phyloP scores from a whole-genome alignment of 2,888 invertebrate species.

The Myopa testacea region DNA sequence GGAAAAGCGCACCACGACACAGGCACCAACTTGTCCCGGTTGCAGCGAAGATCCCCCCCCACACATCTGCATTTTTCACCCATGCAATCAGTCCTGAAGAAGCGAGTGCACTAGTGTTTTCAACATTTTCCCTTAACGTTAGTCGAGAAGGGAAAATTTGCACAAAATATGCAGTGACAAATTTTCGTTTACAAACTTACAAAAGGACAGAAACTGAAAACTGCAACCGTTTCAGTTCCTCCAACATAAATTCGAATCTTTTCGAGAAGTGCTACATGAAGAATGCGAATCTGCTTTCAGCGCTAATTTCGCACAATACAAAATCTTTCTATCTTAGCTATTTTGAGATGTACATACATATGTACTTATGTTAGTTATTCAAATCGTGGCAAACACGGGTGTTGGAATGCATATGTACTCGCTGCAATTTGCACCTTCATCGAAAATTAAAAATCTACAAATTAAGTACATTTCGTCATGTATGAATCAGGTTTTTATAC shows the following conservation, averaged over 20 bases:
- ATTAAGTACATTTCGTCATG: no score
- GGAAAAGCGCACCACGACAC: conserved; percentile 51
- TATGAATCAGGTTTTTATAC: no score
- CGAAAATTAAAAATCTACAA: no score
- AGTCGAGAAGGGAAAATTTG: conserved; percentile 22
- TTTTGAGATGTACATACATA: no score
- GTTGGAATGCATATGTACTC: no score
- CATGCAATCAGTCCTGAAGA: conserved; percentile 16
- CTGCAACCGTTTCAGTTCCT: neutral
- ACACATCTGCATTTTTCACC: conserved; percentile 22
- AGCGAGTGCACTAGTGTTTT: conserved; percentile 34
- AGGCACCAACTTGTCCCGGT: conserved; percentile 26
- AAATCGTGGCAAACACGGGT: no score
- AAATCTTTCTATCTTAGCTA: no score
- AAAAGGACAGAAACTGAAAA: conserved; percentile 11
- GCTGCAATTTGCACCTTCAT: no score
- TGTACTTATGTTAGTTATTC: no score
- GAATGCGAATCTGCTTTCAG: no score
- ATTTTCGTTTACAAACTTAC: conserved; percentile 2
- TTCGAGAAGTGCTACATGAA: no score
- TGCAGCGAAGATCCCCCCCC: conserved; percentile 15
- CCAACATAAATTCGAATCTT: neutral
- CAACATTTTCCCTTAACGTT: conserved; percentile 23
- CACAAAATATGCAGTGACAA: neutral
- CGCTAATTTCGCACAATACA: no score